Base-by-base conservation (phyloP, 2,888 invertebrate genomes). In the Oasisia sp. region DNA sequence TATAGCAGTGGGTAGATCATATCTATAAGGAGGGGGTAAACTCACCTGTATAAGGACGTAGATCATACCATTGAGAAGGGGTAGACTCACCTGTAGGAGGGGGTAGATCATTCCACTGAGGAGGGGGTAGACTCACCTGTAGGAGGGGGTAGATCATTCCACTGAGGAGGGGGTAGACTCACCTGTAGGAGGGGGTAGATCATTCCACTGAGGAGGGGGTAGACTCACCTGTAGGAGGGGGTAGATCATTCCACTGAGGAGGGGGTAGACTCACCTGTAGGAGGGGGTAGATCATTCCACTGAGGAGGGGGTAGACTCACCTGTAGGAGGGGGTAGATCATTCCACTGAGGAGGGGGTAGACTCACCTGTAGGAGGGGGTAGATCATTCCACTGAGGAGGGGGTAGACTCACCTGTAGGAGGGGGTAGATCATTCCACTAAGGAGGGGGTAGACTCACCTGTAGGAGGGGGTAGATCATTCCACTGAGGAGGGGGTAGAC, bases 81-180 rank as follows among this genome's bases (percentile, higher is more conserved):
- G 38, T 32, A 12, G 89, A 58, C 90, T 32, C 96, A 97, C 98
- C 96, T 97, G 97, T 12, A 97, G 95, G 11, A 97, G 98, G 89
- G 99, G 99, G 96, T 99, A 99, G 92, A 99, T 97, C 5, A 99
- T 97, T 14, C 99, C 99, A 95, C 99, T 99, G 0, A 99, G 97
- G 92, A 99, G 97, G 0, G 99, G 99, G 97, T 98, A n/a, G 58
- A 58, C 91, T 50, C 96, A 97, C 98, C 96, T 97, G 97, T 11
- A 97, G 95, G 9, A 97, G 98, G 89, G 99, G 99, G 96, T 99
- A 99, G 92, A 99, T 97, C 5, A 99, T 97, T 14, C 99, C 99
- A 95, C 14, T 32, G 11, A 32, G 90, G 27, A 90, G 90, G 90
- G 90, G 90, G 90, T 32, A 38, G 38, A 38, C n/a, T 38, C 38